Percentiles rank a stretch among this genome's conserved stretches.
These are phyloP conservation scores for Calypte anna DNA, from an alignment of 2,113 vertebrate species.

Conservation along the genomic window DNA sequence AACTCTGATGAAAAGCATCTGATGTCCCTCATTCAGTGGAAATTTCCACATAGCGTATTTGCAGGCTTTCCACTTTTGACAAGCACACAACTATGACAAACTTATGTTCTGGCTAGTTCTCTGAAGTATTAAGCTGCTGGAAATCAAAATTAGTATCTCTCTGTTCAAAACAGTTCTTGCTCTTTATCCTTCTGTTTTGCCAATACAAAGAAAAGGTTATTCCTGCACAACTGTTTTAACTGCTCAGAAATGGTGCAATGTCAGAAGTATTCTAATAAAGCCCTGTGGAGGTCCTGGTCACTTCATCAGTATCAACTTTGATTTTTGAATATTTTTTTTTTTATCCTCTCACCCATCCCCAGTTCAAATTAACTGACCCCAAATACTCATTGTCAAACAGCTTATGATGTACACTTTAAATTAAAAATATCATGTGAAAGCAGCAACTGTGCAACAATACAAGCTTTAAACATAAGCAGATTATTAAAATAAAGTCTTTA, in stretches of 20 bases:
- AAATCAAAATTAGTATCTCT: neutral
- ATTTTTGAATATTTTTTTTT: neutral
- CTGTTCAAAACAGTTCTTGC: neutral
- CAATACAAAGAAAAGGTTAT: neutral
- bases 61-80: neutral
- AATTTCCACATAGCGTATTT: neutral
- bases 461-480: neutral
- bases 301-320: neutral
- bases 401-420: neutral
- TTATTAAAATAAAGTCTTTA: slow-evolving; percentile 6
- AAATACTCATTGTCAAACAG: neutral
- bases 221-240: neutral
- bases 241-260: neutral
- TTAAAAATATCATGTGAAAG: neutral
- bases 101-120: neutral
- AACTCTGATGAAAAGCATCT: neutral
- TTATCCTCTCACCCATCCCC: neutral
- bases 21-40: neutral
- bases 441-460: neutral
- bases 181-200: neutral
- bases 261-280: neutral
- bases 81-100: neutral
- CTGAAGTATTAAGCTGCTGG: neutral
- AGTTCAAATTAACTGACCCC: neutral
- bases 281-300: neutral